Percentiles rank a stretch among this genome's conserved stretches.
phyloP scores from a whole-genome alignment of 2,113 vertebrate genomes.

The Rhea americana region DNA sequence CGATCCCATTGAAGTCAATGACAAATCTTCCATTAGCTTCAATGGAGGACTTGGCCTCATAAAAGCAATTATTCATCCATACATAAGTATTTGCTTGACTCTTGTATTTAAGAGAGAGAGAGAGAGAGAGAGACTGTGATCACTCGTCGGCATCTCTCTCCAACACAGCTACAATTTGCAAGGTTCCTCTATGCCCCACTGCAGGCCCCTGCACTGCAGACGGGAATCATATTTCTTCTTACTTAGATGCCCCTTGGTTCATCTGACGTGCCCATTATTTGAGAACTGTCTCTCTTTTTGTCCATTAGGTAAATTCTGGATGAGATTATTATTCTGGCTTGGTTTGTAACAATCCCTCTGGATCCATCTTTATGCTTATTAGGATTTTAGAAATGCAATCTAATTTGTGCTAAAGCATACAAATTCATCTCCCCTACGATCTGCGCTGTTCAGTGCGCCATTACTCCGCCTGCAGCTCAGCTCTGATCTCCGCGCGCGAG shows the following conservation, averaged over 20 bases:
- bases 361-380: conserved; percentile 50
- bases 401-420: conserved; percentile 53
- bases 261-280: conserved; percentile 40
- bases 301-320: conserved; percentile 60
- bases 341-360: conserved; percentile 47
- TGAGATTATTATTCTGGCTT: conserved; percentile 45
- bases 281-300: conserved; percentile 21
- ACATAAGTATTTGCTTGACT: not conserved
- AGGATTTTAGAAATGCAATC: conserved; percentile 54
- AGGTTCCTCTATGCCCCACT: not conserved
- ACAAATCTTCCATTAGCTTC: conserved; percentile 13
- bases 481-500: not conserved
- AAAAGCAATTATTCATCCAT: conserved; percentile 32
- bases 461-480: not conserved
- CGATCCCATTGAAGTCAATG: not conserved
- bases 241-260: conserved; percentile 17
- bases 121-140: not conserved
- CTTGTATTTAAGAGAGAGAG: not conserved
- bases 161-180: not conserved
- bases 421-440: conserved; percentile 19
- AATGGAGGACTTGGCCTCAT: not conserved
- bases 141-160: not conserved
- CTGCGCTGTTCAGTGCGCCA: not conserved
- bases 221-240: not conserved
- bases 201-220: not conserved